Percentiles rank a stretch among this genome's conserved stretches.
These are phyloP conservation scores for Hemibagrus guttatus DNA, from an alignment of 2,797 vertebrate genomes.

Conservation along the genomic window DNA sequence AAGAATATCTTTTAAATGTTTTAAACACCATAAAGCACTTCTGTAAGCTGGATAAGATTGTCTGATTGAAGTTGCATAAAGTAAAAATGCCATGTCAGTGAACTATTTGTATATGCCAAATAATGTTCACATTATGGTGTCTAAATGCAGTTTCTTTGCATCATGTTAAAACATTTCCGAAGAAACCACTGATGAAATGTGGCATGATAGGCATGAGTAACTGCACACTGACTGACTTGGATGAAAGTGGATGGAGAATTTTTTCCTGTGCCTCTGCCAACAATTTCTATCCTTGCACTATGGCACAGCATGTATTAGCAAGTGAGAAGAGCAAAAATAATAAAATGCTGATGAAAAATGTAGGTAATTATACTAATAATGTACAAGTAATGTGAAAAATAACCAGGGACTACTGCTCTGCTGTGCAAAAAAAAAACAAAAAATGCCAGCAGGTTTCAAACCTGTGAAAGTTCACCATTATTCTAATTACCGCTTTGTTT, in stretches of 20 bases:
- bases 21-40: background rate
- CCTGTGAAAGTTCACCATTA: slow-evolving; percentile 50
- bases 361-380: slow-evolving; percentile 52
- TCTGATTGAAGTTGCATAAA: background rate
- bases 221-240: background rate
- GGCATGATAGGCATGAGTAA: background rate
- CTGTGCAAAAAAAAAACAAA: background rate
- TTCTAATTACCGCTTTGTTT: slow-evolving; percentile 56
- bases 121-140: background rate
- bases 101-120: background rate
- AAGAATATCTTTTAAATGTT: background rate
- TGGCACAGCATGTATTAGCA: background rate
- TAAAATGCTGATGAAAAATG: slow-evolving; percentile 42
- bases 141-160: background rate
- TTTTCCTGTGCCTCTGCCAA: background rate
- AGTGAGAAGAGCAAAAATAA: slow-evolving; percentile 27
- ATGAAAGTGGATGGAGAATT: background rate
- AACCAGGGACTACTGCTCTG: slow-evolving; percentile 29
- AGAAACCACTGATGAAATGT: background rate
- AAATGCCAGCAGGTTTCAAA: slow-evolving; percentile 34
- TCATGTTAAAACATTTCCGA: background rate
- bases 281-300: too few relatives aligned
- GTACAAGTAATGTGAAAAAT: slow-evolving; percentile 55
- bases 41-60: background rate
- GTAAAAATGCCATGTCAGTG: background rate